Base-by-base conservation (phyloP, 1,140 invertebrate species). In the Drosophila azteca region DNA sequence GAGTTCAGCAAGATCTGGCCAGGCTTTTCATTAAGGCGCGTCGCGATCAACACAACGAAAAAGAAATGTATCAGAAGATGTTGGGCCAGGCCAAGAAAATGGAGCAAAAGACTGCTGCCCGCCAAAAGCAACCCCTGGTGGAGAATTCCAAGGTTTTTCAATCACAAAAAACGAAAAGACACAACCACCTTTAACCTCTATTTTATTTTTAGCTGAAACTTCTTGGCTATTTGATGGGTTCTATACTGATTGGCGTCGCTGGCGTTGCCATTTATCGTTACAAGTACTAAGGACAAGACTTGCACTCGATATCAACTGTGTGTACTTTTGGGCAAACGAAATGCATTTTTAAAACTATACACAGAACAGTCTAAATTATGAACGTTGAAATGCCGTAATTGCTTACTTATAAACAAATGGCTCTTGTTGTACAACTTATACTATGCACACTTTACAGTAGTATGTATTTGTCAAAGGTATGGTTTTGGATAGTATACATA, bases 61-160 rank as follows among this genome's bases (percentile, higher is more conserved):
- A 93, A 62, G 93, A 94, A 70, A 80, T 95, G 53, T 95, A 95
- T 81, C 93, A 94, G 62, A 95, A 95, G 89, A 95, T 95, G 95
- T 80, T 95, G 26, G 94, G 94, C 1, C 91, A 92, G 55, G 90
- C 90, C 3, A 90, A 91, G 58, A 92, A 92, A 79, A 78, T 92
- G 71, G 90, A 92, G 57, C 83, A 83, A 22, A 92, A 90, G 50
- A 78, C 78, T 39, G 80, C 83, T 63, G 70, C 79, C 54, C 71
- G 81, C 35, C 89, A 90, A 51, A 91, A 90, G 43, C 69, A 80
- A 39, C 77, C 79, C 41, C 63, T 76, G 15, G 77, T 87, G 1
- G 90, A 92, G 46, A 85, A 87, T 22, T 89, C 88, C 17, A 91
- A 90, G 69, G 89, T 92, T 13, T 11, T 39, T 39, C 74, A 51